Evolutionary conservation across 2,888 invertebrate genomes (phyloP).

Genomic region (Stenolophus ochropezus): DNA sequence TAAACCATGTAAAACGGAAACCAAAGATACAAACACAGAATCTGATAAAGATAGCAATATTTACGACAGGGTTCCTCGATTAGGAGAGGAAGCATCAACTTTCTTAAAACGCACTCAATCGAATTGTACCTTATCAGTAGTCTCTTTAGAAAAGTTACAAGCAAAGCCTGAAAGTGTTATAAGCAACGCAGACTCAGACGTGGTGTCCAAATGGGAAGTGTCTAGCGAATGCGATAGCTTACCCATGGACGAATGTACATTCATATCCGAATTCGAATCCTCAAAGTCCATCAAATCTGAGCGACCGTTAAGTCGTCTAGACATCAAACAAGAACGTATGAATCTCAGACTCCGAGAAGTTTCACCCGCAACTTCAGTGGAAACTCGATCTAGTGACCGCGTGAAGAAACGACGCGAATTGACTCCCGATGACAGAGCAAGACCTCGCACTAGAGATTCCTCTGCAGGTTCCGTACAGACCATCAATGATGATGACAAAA

Average conservation of each 20-base stretch:
- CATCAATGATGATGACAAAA: conserved; percentile 56
- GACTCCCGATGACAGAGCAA: conserved; percentile 20
- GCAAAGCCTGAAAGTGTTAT: conserved; percentile 71
- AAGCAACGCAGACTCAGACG: conserved; percentile 65
- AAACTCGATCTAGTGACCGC: conserved; percentile 53
- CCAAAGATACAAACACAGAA: too few species aligned
- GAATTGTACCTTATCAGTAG: conserved; percentile 75
- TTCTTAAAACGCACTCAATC: conserved; percentile 78
- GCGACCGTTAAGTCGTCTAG: conserved; percentile 70
- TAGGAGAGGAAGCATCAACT: conserved; percentile 80
- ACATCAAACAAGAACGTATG: conserved; percentile 71
- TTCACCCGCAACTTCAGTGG: conserved; percentile 60
- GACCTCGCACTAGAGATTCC: conserved; percentile 36
- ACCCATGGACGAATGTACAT: conserved; percentile 76
- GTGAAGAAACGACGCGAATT: conserved; percentile 46
- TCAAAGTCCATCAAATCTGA: conserved; percentile 73
- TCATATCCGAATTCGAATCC: conserved; percentile 74
- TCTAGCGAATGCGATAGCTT: conserved; percentile 79
- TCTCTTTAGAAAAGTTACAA: conserved; percentile 78
- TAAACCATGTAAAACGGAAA: too few species aligned
- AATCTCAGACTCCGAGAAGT: conserved; percentile 60
- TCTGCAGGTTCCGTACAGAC: conserved; percentile 35
- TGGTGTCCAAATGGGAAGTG: conserved; percentile 76
- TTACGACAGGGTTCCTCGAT: conserved; percentile 82
- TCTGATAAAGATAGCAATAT: conserved; percentile 57